phyloP scores from a whole-genome alignment of 2,888 invertebrate species.

The Rhingia campestris region DNA sequence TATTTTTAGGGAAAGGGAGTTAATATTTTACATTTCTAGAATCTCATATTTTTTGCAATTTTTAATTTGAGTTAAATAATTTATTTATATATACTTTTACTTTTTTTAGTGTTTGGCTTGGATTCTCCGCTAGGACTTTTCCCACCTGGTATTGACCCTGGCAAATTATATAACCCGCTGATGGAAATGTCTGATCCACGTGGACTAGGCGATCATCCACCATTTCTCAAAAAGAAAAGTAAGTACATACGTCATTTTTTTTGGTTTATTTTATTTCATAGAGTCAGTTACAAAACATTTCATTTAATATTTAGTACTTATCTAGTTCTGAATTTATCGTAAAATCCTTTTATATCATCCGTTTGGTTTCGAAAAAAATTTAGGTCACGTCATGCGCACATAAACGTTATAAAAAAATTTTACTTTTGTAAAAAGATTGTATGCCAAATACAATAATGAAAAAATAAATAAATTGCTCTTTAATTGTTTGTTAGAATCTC shows the following conservation, averaged over 20 bases:
- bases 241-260: conserved; percentile 81
- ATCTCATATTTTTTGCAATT: neutral
- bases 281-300: neutral
- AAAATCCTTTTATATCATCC: no score
- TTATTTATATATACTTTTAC: neutral
- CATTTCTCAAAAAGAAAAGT: conserved; percentile 92
- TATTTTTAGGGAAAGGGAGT: no score
- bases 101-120: conserved; percentile 87
- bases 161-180: conserved; percentile 88
- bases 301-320: neutral
- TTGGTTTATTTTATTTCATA: no score
- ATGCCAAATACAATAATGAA: no score
- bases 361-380: no score
- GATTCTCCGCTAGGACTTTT: conserved; percentile 90
- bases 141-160: conserved; percentile 89
- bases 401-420: no score
- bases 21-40: no score
- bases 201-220: conserved; percentile 87
- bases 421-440: no score
- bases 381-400: no score
- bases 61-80: neutral
- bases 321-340: no score
- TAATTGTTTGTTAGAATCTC: no score
- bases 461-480: no score
- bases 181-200: conserved; percentile 90